Percentiles rank a stretch among this genome's conserved stretches.
phyloP scores from a whole-genome alignment of 2,113 vertebrate genomes.

The Barnardius zonarius region DNA sequence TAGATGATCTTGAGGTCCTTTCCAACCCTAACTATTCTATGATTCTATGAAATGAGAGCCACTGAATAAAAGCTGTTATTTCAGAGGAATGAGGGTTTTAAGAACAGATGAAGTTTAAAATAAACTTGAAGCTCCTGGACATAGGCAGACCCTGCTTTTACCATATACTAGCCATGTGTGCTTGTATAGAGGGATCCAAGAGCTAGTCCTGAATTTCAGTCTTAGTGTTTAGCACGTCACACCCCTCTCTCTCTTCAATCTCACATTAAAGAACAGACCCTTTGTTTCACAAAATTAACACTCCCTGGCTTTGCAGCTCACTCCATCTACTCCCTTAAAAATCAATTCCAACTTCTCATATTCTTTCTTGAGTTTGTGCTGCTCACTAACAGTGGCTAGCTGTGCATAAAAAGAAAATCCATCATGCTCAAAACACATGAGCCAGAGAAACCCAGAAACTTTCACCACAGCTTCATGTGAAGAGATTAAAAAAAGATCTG shows the following conservation, averaged over 20 bases:
- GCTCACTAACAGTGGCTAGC: background rate
- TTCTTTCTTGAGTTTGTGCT: background rate
- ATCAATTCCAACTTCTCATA: background rate
- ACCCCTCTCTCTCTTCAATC: background rate
- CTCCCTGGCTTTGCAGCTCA: background rate
- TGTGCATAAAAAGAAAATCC: conserved; percentile 9
- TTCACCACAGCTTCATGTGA: background rate
- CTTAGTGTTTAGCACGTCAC: background rate
- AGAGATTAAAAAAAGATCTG: background rate
- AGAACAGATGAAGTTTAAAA: background rate
- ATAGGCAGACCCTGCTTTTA: background rate
- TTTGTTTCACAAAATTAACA: background rate
- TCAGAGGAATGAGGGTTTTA: background rate
- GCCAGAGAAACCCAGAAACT: conserved; percentile 12
- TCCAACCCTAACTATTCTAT: too few species aligned
- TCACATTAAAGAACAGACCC: background rate
- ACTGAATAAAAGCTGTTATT: background rate
- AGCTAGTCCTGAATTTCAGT: background rate
- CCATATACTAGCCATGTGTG: background rate
- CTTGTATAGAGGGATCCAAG: background rate
- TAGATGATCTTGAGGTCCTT: too few species aligned
- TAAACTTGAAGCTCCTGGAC: background rate
- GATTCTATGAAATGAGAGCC: background rate
- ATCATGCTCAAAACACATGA: background rate
- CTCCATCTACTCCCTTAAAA: background rate